phyloP scores from a whole-genome alignment of 2,797 vertebrate species.

The Tachyglossus aculeatus region DNA sequence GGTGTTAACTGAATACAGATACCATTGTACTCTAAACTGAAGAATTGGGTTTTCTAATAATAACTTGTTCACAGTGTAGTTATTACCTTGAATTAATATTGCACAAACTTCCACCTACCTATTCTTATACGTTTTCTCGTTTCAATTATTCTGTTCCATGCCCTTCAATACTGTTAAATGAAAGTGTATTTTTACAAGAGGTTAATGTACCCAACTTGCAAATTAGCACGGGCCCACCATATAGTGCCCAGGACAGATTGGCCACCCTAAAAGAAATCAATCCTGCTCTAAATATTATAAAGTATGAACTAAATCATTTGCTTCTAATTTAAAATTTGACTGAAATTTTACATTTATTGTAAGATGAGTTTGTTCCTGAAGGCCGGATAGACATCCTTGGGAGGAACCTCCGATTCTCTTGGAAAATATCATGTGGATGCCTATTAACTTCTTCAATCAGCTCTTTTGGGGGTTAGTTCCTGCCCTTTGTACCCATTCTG shows the following conservation, averaged over 20 bases:
- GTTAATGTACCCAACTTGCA: conserved; percentile 9
- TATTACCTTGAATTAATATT: conserved; percentile 56
- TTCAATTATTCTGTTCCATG: conserved; percentile 59
- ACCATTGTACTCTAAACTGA: conserved; percentile 36
- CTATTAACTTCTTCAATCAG: too few species aligned
- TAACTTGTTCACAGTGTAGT: conserved; percentile 13
- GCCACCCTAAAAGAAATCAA: conserved; percentile 30
- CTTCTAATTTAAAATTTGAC: too few species aligned
- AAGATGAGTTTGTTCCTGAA: too few species aligned
- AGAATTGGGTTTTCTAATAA: conserved; percentile 22
- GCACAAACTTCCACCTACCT: conserved; percentile 38
- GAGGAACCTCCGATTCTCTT: too few species aligned
- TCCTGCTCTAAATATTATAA: conserved; percentile 32
- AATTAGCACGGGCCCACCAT: conserved; percentile 21
- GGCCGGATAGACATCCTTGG: too few species aligned
- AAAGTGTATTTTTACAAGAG: conserved; percentile 13
- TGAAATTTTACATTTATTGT: too few species aligned
- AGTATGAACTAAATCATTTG: too few species aligned
- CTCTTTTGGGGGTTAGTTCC: too few species aligned
- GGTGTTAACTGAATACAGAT: conserved; percentile 46
- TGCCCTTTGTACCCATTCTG: too few species aligned
- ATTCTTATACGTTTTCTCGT: conserved; percentile 40
- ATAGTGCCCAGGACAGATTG: conserved; percentile 25
- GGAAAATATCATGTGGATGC: too few species aligned
- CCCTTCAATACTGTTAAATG: conserved; percentile 49